phyloP scores from a whole-genome alignment of 2,113 vertebrate species.

The Aegithalos caudatus region DNA sequence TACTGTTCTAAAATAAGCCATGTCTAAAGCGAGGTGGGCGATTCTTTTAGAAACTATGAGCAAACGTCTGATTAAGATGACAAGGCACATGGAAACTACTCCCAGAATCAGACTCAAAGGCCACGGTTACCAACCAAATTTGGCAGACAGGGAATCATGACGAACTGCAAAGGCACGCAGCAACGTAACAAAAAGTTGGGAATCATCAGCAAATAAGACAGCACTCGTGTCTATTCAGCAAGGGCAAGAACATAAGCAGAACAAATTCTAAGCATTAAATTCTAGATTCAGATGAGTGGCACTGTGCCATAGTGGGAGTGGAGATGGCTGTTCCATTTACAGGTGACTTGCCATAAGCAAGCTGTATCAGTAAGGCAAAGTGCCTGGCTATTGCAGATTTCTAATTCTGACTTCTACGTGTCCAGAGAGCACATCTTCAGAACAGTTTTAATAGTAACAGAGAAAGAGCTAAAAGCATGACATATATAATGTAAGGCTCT shows the following conservation, averaged over 20 bases:
- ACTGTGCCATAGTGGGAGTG: neutral
- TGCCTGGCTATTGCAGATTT: neutral
- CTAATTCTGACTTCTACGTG: neutral
- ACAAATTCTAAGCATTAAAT: neutral
- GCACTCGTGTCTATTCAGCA: neutral
- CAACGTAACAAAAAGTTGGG: constrained; percentile 14
- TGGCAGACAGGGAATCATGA: constrained; percentile 49
- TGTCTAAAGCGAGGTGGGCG: neutral
- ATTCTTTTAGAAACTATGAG: constrained; percentile 52
- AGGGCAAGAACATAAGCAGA: neutral
- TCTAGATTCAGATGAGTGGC: neutral
- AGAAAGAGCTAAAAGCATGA: neutral
- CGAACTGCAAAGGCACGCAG: constrained; percentile 52
- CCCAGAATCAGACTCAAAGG: constrained; percentile 54
- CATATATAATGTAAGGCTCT: neutral
- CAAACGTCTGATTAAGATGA: constrained; percentile 39
- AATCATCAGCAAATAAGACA: constrained; percentile 16
- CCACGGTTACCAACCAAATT: constrained; percentile 43
- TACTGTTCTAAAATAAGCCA: constrained; percentile 11
- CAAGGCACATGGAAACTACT: constrained; percentile 46
- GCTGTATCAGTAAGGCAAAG: neutral
- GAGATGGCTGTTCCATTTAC: neutral
- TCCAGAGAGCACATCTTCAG: neutral
- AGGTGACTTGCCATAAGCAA: neutral
- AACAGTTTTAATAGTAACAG: neutral